Evolutionary conservation across 2,888 invertebrate species (phyloP).

Genomic region (Trissolcus brochymenae): DNA sequence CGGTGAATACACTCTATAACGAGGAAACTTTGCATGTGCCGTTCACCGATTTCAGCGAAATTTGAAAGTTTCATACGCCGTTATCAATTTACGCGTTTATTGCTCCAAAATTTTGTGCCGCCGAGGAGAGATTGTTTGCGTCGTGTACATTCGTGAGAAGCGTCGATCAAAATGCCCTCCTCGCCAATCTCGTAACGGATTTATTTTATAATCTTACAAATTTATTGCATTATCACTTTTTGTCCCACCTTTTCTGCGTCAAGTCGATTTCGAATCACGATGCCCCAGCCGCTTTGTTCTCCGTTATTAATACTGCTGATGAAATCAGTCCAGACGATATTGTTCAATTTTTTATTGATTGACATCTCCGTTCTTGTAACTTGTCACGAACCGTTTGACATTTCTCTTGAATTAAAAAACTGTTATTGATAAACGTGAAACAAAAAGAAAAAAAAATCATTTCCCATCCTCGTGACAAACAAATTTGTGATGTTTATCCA

Average conservation of each 20-base stretch:
- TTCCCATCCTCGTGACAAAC: too few relatives aligned
- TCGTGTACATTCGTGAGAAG: conserved; percentile 48
- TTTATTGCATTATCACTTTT: conserved; percentile 40
- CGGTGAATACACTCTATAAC: conserved; percentile 54
- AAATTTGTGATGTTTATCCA: too few relatives aligned
- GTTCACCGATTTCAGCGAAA: conserved; percentile 57
- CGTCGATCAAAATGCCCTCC: conserved; percentile 49
- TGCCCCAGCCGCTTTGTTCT: too few relatives aligned
- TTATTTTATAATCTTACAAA: conserved; percentile 40
- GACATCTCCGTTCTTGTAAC: too few relatives aligned
- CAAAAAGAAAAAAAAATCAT: too few relatives aligned
- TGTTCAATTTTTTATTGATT: conserved; percentile 1
- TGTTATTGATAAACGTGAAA: too few relatives aligned
- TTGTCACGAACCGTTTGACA: too few relatives aligned
- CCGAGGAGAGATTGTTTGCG: conserved; percentile 51
- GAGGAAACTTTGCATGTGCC: conserved; percentile 58
- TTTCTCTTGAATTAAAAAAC: too few relatives aligned
- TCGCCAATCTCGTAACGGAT: conserved; percentile 45
- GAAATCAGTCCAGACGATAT: too few relatives aligned
- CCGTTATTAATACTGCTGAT: too few relatives aligned
- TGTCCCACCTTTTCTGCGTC: conserved; percentile 12
- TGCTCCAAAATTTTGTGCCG: conserved; percentile 52
- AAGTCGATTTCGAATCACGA: conserved; percentile 13
- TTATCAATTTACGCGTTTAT: conserved; percentile 58
- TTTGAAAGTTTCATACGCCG: conserved; percentile 55